Evolutionary conservation across 1,140 invertebrate species (phyloP).

Genomic region (Heliconius nattereri): DNA sequence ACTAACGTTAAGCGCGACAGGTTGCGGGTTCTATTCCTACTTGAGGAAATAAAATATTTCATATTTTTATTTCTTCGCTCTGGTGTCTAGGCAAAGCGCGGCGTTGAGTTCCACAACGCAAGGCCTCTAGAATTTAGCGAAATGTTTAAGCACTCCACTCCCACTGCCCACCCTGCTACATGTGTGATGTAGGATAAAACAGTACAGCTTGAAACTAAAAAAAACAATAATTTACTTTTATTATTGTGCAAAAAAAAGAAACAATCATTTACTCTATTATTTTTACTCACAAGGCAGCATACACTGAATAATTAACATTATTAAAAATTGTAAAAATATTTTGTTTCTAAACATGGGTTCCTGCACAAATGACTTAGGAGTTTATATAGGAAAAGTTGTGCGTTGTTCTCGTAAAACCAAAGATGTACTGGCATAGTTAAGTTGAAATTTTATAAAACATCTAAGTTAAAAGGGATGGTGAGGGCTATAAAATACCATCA

Average conservation of each 20-base stretch:
- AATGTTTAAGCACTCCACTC: no score
- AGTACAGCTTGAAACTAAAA: neutral
- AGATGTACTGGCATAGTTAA: neutral
- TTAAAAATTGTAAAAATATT: neutral
- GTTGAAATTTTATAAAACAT: conserved; percentile 2
- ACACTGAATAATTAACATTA: neutral
- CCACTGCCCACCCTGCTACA: neutral
- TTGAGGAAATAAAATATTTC: no score
- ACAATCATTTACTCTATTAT: no score
- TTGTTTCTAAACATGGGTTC: neutral
- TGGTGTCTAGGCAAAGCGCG: no score
- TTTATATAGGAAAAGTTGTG: conserved; percentile 7
- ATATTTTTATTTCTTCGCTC: no score
- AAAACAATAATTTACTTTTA: no score
- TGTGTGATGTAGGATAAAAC: neutral
- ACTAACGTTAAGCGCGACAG: no score
- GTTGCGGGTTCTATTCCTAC: no score
- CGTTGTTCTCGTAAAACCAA: neutral
- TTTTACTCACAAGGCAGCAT: no score
- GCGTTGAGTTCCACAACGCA: no score
- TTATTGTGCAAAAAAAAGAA: neutral
- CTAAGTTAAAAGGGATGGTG: conserved; percentile 2
- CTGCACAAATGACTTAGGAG: neutral
- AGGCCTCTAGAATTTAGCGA: no score
- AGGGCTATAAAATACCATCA: conserved; percentile 5